Conservation (phyloP, 2,888 invertebrate species). For the Nudaria mundana region DNA sequence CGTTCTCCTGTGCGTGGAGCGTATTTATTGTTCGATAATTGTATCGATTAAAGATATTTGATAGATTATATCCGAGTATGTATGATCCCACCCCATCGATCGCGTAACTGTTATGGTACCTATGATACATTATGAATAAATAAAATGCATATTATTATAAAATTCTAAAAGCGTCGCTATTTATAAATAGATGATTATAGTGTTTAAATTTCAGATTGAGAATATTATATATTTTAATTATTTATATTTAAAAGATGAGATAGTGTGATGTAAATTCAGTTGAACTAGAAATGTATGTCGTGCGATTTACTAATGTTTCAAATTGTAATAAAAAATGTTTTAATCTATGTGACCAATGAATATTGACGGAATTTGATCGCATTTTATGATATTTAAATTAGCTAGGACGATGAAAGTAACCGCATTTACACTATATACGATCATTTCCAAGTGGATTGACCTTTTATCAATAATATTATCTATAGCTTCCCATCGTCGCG, state of each 20-base stretch:
- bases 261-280: slow-evolving; percentile 69
- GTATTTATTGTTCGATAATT: slow-evolving; percentile 63
- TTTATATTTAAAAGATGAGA: slow-evolving; percentile 54
- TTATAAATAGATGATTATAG: slow-evolving; percentile 71
- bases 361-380: slow-evolving; percentile 60
- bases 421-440: slow-evolving; percentile 64
- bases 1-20: slow-evolving; percentile 59
- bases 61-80: slow-evolving; percentile 52
- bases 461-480: slow-evolving; percentile 37
- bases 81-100: slow-evolving; percentile 60
- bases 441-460: slow-evolving; percentile 51
- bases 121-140: slow-evolving; percentile 51
- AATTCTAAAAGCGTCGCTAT: slow-evolving; percentile 75
- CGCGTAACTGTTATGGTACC: slow-evolving; percentile 68
- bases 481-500: slow-evolving; percentile 51
- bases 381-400: slow-evolving; percentile 51
- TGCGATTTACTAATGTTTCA: slow-evolving; percentile 50
- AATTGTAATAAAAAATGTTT: slow-evolving; percentile 46
- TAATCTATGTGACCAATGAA: slow-evolving; percentile 64
- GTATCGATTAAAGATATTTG: slow-evolving; percentile 43
- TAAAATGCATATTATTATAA: slow-evolving; percentile 53
- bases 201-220: slow-evolving; percentile 74
- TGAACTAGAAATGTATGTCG: slow-evolving; percentile 69
- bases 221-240: slow-evolving; percentile 62
- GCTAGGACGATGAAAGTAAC: slow-evolving; percentile 47